A percentile compares a stretch with the other conserved stretches of the same genome.
Conservation (phyloP, 1,140 invertebrate species). For the Arctopsyche grandis region DNA sequence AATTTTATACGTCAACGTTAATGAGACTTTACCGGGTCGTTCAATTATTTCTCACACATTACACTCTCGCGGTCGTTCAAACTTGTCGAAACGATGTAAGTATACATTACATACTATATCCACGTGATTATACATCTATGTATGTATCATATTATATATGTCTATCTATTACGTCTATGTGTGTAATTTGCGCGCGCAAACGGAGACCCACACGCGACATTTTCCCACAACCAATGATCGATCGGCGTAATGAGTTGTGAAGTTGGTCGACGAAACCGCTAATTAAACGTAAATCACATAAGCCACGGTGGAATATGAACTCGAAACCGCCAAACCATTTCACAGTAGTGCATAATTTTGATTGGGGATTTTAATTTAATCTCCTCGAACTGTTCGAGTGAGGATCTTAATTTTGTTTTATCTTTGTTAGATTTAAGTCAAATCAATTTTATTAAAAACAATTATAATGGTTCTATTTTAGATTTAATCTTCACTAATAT, state of each 20-base stretch:
- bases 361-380: too few relatives aligned
- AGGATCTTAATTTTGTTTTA: too few relatives aligned
- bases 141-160: too few relatives aligned
- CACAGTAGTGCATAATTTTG: not conserved
- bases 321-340: not conserved
- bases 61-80: not conserved
- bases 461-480: too few relatives aligned
- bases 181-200: too few relatives aligned
- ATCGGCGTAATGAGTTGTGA: not conserved
- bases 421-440: too few relatives aligned
- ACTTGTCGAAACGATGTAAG: not conserved
- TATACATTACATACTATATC: not conserved
- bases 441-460: too few relatives aligned
- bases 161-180: too few relatives aligned
- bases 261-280: conserved; percentile 13
- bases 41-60: conserved; percentile 10
- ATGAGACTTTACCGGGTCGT: conserved; percentile 20
- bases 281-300: conserved; percentile 23
- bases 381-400: too few relatives aligned
- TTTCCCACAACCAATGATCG: not conserved
- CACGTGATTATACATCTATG: too few relatives aligned
- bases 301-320: not conserved
- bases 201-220: too few relatives aligned
- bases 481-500: too few relatives aligned
- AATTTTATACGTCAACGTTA: conserved; percentile 20